Base-by-base conservation (phyloP, 2,113 vertebrate genomes). In the Regulus satrapa region DNA sequence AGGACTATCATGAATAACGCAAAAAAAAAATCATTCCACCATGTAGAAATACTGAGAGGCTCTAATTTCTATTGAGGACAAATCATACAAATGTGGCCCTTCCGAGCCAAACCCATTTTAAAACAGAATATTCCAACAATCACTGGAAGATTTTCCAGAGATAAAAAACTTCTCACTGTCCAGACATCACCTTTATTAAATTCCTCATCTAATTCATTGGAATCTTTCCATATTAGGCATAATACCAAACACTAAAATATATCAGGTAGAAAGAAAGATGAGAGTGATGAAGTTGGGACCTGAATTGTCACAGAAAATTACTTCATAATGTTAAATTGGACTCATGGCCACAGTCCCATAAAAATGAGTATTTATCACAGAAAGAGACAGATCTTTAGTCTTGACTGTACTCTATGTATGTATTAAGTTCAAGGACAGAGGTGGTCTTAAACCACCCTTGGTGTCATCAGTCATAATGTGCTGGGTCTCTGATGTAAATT, bases 41-140 rank as follows among this genome's bases (percentile, higher is more conserved):
- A 3, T 2, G 6, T 67, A 88, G 81, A 82, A 95, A 88, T 83
- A 80, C 40, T 36, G 71, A 83, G 74, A 92, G 54, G 46, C 14
- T 76, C 89, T 93, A 77, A 93, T 95, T 96, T 94, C 85, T 83
- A 40, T 8, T 88, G 93, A 96, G 75, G 82, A 85, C 67, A 83
- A 90, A 94, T 85, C 54, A 55, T 55, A 94, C 49, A 89, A 88
- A 89, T 51, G 56, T 62, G 80, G 74, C n/a, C 18, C 67, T 80
- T 82, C 58, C 69, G 82, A 88, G 43, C 46, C 66, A 94, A 94
- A 85, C 16, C 17, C n/a, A 77, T 93, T 97, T 76, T 83, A 55
- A 95, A 89, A 79, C 36, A 95, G 59, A 55, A 69, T 88, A 68
- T 85, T 92, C 51, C 59, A 92, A 82, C 73, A 94, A 88, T 92